Evolutionary conservation across 2,113 vertebrate species (phyloP).

Genomic region (Bujurquina vittata): DNA sequence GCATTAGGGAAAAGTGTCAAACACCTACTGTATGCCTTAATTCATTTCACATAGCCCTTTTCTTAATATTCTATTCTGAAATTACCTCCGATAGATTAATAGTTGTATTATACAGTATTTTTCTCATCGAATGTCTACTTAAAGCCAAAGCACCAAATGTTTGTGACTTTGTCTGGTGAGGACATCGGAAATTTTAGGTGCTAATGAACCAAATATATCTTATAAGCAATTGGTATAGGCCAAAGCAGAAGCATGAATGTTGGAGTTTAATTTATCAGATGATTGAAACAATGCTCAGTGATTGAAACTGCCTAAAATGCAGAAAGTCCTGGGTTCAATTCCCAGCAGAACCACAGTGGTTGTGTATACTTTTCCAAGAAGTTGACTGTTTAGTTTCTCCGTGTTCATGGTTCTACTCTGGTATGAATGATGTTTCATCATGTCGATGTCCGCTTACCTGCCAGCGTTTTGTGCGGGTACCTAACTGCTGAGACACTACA

Average conservation of each 20-base stretch:
- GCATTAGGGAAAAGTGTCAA: constrained; percentile 14
- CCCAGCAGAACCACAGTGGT: background rate
- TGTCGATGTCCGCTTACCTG: too few species aligned
- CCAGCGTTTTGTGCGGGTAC: too few species aligned
- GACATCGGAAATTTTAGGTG: too few species aligned
- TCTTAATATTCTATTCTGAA: background rate
- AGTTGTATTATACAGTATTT: background rate
- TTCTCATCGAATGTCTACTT: background rate
- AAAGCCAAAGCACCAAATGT: background rate
- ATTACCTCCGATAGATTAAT: constrained; percentile 4
- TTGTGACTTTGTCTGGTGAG: too few species aligned
- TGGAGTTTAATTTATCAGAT: background rate
- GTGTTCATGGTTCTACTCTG: too few species aligned
- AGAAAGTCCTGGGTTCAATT: constrained; percentile 88
- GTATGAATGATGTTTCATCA: too few species aligned
- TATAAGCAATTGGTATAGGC: background rate
- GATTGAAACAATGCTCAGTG: background rate
- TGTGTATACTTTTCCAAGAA: too few species aligned
- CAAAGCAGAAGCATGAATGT: too few species aligned
- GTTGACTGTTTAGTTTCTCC: too few species aligned
- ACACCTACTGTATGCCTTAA: background rate
- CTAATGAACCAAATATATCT: too few species aligned
- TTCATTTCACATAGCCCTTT: background rate
- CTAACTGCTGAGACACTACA: too few species aligned
- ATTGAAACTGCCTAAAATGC: constrained; percentile 89